Conservation (phyloP, 1,140 invertebrate species). For the Uloborus diversus region DNA sequence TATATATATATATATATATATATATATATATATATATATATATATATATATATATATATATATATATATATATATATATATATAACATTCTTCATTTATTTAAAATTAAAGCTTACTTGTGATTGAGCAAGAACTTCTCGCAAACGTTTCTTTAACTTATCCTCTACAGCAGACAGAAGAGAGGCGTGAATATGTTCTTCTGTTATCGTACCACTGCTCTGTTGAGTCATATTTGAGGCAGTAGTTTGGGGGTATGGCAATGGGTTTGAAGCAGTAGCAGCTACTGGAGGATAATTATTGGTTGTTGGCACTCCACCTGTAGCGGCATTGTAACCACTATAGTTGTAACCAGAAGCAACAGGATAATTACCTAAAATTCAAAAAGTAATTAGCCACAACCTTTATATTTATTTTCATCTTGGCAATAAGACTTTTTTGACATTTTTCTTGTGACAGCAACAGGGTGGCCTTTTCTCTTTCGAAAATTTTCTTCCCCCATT, state of each 20-base stretch:
- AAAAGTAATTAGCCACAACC: background rate
- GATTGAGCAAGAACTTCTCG: constrained; percentile 89
- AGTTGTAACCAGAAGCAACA: constrained; percentile 28
- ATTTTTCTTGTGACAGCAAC: too few relatives aligned
- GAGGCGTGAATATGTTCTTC: constrained; percentile 95
- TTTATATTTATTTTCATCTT: too few relatives aligned
- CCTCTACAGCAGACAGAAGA: constrained; percentile 91
- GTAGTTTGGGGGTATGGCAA: constrained; percentile 28
- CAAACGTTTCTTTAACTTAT: constrained; percentile 86
- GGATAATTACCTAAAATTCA: constrained; percentile 25
- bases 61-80: too few relatives aligned
- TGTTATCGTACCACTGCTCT: constrained; percentile 79
- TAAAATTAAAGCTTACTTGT: too few relatives aligned
- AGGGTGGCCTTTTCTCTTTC: too few relatives aligned
- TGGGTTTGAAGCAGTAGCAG: constrained; percentile 51
- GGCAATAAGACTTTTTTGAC: too few relatives aligned
- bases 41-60: too few relatives aligned
- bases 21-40: too few relatives aligned
- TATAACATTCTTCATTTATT: too few relatives aligned
- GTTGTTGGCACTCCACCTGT: constrained; percentile 27
- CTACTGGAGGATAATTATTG: constrained; percentile 57
- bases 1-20: too few relatives aligned
- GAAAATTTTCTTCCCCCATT: too few relatives aligned
- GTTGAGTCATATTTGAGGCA: constrained; percentile 11
- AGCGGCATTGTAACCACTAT: constrained; percentile 25